phyloP scores from a whole-genome alignment of 2,113 vertebrate species.

The Oncorhynchus keta region DNA sequence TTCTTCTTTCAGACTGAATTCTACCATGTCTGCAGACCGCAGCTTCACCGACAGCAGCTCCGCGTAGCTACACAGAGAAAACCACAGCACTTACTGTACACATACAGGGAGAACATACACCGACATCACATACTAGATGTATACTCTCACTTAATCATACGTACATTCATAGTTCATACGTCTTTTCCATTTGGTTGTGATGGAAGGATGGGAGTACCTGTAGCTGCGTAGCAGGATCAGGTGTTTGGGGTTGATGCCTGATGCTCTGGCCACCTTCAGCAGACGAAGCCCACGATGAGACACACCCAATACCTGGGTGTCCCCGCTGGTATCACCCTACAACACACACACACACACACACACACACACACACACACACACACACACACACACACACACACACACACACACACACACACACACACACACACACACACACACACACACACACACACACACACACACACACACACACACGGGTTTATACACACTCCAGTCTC shows the following conservation, averaged over 20 bases:
- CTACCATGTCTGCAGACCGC: slow-evolving; percentile 52
- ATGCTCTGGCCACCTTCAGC: slow-evolving; percentile 77
- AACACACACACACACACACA: not conserved
- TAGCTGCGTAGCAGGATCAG: slow-evolving; percentile 83
- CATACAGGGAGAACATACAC: too few relatives aligned
- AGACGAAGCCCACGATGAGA: slow-evolving; percentile 88
- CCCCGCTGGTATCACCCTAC: slow-evolving; percentile 43
- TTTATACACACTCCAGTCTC: too few relatives aligned
- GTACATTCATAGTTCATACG: too few relatives aligned
- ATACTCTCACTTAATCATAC: too few relatives aligned
- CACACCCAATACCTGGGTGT: slow-evolving; percentile 83
- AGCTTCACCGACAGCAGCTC: slow-evolving; percentile 84
- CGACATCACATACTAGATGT: too few relatives aligned
- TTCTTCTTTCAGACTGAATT: slow-evolving; percentile 80
- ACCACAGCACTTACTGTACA: not conserved
- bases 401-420: too few relatives aligned
- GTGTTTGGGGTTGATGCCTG: slow-evolving; percentile 77
- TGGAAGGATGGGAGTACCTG: slow-evolving; percentile 71
- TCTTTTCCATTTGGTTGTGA: too few relatives aligned
- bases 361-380: too few relatives aligned
- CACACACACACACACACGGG: too few relatives aligned
- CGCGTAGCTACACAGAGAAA: slow-evolving; percentile 78
- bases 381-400: too few relatives aligned
- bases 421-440: not conserved
- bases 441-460: too few relatives aligned